These are phyloP conservation scores for Cololabis saira DNA, from an alignment of 2,113 vertebrate species.

Conservation along the genomic window DNA sequence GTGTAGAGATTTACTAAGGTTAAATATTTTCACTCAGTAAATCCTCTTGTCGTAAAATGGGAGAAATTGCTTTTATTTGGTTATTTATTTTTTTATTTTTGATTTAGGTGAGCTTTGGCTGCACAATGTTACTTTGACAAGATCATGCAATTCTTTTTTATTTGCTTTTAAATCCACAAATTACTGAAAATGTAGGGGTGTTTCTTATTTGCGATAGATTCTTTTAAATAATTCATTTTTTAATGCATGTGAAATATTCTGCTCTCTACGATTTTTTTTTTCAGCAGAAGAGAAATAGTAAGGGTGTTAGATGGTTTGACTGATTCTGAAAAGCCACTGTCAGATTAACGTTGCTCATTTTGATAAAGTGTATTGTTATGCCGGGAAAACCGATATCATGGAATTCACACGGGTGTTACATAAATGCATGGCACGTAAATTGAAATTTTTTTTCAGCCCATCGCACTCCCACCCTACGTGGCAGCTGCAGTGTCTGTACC, in stretches of 20 bases:
- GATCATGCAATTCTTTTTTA: neutral
- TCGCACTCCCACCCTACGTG: too few relatives aligned
- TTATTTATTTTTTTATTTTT: constrained; percentile 10
- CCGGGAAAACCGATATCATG: too few relatives aligned
- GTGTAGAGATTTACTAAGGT: constrained; percentile 53
- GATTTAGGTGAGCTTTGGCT: neutral
- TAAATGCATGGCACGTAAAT: too few relatives aligned
- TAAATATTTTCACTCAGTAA: constrained; percentile 57
- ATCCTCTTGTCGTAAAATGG: constrained; percentile 21
- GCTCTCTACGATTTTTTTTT: neutral
- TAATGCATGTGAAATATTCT: neutral
- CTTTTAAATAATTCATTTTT: constrained; percentile 1
- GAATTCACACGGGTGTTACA: too few relatives aligned
- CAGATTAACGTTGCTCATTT: too few relatives aligned
- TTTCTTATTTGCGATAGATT: constrained; percentile 5
- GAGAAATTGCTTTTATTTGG: constrained; percentile 4
- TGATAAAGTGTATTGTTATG: too few relatives aligned
- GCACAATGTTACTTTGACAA: neutral
- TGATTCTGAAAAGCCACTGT: too few relatives aligned
- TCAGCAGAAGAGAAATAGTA: neutral
- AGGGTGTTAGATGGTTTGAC: constrained; percentile 3
- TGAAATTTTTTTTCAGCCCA: too few relatives aligned
- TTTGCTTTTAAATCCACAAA: neutral
- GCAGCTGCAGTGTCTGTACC: too few relatives aligned
- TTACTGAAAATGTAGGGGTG: neutral